Percentiles rank a stretch among this genome's conserved stretches.
These are phyloP conservation scores for Aphodius sticticus DNA, from an alignment of 2,888 invertebrate genomes.

Conservation along the genomic window DNA sequence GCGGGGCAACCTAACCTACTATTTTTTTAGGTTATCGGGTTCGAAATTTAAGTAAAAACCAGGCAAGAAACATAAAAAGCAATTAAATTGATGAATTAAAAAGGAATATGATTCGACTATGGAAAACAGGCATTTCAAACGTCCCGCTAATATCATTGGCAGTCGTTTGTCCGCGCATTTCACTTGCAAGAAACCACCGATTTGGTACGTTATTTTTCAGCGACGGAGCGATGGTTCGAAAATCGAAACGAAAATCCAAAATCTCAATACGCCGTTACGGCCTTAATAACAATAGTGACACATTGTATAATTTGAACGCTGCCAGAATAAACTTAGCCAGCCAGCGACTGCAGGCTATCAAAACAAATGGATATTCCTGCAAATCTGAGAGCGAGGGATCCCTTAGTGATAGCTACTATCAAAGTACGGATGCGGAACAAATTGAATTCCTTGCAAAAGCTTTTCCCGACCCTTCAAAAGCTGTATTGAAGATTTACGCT, in stretches of 20 bases:
- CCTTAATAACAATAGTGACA: background rate
- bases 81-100: background rate
- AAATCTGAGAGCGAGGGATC: background rate
- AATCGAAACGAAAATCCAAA: background rate
- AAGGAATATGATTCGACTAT: background rate
- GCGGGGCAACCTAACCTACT: background rate
- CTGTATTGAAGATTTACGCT: background rate
- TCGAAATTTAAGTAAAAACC: background rate
- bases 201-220: background rate
- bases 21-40: background rate
- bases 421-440: background rate
- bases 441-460: background rate
- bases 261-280: background rate
- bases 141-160: background rate
- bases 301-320: background rate
- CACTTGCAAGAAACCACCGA: background rate
- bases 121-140: background rate
- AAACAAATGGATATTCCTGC: background rate
- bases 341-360: background rate
- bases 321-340: background rate
- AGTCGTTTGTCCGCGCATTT: background rate
- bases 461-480: background rate
- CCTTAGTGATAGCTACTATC: background rate
- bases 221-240: background rate
- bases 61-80: background rate